Evolutionary conservation across 1,140 invertebrate species (phyloP), one percentile per base, ranked within the genome.

Genomic region (Pachypsylla venusta): DNA sequence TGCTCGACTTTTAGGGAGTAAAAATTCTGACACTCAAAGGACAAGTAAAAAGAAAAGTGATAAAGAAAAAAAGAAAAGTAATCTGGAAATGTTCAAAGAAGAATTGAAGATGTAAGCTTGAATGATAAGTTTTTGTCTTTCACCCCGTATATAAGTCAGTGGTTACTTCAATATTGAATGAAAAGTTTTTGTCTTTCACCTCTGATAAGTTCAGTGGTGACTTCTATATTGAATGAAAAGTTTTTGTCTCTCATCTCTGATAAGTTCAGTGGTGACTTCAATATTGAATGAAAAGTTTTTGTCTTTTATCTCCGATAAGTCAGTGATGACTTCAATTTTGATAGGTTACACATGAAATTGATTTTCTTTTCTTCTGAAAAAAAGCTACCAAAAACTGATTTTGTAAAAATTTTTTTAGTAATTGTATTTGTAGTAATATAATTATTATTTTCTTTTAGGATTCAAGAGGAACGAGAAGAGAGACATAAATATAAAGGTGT

Each of bases 381-480:
- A 53, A 53, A 24, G 26, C 19, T 55, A 14, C 12, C 35, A 28
- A 2, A 12, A 2, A 22, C 25, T 2, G 3, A 26, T 16, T 60
- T 30, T 53, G 16, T 28, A 57, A 56, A n/a, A 54, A 20, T 54
- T 20, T 54, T 62, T 22, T 19, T 39, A 56, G 60, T 58, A 39
- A 10, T 53, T 30, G 25, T 56, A 40, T 57, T 48, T 59, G n/a
- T n/a, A n/a, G n/a, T n/a, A n/a, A n/a, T n/a, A n/a, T n/a, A n/a
- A n/a, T 27, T 35, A 20, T 57, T 30, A 26, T 59, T 56, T 57
- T 57, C 62, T 74, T 69, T 25, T 61, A 89, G 90, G 73, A 94
- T 95, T 58, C 95, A 99, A 78, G 91, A 96, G 73, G 94, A 98
- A 71, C 77, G 95, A 60, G 92, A 97, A 70, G 93, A 98, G 69